Conservation (phyloP, 2,888 invertebrate genomes). For the Caenorhabditis panamensis region DNA sequence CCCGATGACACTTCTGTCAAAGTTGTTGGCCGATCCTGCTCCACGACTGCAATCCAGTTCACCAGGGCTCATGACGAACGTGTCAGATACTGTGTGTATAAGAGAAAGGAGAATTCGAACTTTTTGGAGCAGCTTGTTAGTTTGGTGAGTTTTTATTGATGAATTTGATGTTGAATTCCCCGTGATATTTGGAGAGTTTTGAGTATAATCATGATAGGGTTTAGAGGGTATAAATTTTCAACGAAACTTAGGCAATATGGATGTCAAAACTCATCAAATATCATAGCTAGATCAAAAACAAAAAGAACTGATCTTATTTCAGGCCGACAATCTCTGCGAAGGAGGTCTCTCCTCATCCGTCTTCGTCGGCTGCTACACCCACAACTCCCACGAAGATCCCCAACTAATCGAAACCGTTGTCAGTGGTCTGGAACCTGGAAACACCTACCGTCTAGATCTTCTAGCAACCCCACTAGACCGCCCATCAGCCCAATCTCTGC, state of each 20-base stretch:
- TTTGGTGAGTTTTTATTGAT: constrained; percentile 49
- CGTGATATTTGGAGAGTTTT: background rate
- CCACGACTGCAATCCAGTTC: constrained; percentile 69
- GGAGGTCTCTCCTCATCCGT: constrained; percentile 58
- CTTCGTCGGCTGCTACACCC: constrained; percentile 72
- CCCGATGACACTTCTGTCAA: constrained; percentile 76
- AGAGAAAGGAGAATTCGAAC: constrained; percentile 63
- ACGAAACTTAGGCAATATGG: too few species aligned
- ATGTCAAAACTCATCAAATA: too few species aligned
- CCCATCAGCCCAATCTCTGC: constrained; percentile 63
- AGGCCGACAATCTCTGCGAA: constrained; percentile 71
- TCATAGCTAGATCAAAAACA: too few species aligned
- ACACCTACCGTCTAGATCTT: constrained; percentile 71
- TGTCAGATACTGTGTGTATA: constrained; percentile 73
- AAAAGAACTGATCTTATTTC: too few species aligned
- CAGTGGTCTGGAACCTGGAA: constrained; percentile 58
- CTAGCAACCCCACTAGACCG: constrained; percentile 68
- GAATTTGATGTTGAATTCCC: background rate
- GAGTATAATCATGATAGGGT: too few species aligned
- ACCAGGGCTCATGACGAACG: constrained; percentile 65
- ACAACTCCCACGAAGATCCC: constrained; percentile 26
- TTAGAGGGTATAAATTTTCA: too few species aligned
- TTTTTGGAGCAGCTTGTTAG: constrained; percentile 73
- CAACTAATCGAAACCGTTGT: constrained; percentile 71
- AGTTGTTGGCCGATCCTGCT: constrained; percentile 64